Evolutionary conservation across 2,888 invertebrate genomes (phyloP), one percentile per base, ranked within the genome.

Genomic region (Drosophila ustulata): DNA sequence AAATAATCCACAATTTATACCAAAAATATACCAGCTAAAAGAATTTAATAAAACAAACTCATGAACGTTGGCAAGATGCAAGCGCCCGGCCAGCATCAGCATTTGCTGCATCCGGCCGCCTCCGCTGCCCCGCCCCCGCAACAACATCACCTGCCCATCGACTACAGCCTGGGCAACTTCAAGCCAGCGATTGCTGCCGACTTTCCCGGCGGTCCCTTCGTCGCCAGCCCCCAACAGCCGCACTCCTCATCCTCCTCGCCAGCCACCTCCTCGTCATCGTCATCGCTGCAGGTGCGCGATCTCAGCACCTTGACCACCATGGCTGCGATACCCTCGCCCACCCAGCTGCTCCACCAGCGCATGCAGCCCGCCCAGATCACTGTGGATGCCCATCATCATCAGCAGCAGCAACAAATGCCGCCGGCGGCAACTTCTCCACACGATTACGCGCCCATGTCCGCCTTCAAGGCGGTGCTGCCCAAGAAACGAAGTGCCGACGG

Each of bases 401-500:
- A 71, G 1, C 79, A 81, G n/a, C 50, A 66, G 7, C 84, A 80
- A 18, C 87, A 86, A 55, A 67, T 88, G 74, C 85, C 88, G 72
- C 62, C 89, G 82, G 77, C 75, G 56, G 53, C 89, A 2, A 71
- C 85, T 23, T 78, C 88, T 41, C 80, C 88, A 3, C 86, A 88
- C 34, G 89, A 91, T 9, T 81, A 87, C 51, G 91, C 90, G 56
- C 91, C 92, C 52, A 88, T 92, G 68, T 92, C 92, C 67, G 92
- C 92, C 55, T 92, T 92, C 68, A 92, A 92, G 71, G 92, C 92
- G n/a, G 92, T 92, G 56, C 78, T 91, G 65, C 92, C 92, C 47
- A 92, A 92, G 80, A 91, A 92, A 78, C 91, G 92, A 75, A 88
- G 82, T 82, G 68, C 91, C 92, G 92, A 92, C 92, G 92, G 92